Base-by-base conservation (phyloP, 2,888 invertebrate genomes). In the Hermaeophaga mercurialis region DNA sequence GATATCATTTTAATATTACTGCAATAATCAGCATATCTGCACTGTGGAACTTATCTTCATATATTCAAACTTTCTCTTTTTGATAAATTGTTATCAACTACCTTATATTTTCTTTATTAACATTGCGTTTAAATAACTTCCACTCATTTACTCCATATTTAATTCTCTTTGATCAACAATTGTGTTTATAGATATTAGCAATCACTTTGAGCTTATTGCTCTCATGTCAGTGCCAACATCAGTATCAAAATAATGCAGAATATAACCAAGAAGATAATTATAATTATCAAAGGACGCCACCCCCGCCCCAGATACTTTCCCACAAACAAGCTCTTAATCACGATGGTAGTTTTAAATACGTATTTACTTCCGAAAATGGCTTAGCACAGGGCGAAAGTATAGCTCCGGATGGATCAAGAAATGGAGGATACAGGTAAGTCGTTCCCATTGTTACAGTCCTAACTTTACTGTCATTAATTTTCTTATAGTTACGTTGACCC, bases 291-390 rank as follows among this genome's bases (percentile, higher is more conserved):
- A 70, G 69, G 54, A 71, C 69, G 52, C 73, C 69, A 14, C 61
- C 77, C 1, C 79, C 79, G 1, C 77, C 84, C 0, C 77, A 80
- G 57, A 85, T 86, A 22, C 61, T 86, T 31, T 82, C 82, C 39
- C 86, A 86, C 76, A 85, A 84, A 61, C 85, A 86, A 68, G 83
- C 85, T 0, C 72, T 86, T 8, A 81, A 83, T 44, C 82, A 85
- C 64, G 87, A 87, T 66, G 87, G 87, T 1, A 82, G 82, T 2
- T 87, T 88, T 75, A 85, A 85, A 53, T 87, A 83, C 67, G 82
- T 85, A 47, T 88, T 86, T 69, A 84, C 86, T 0, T 85, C 87
- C 0, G 87, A 88, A 75, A 87, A 87, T 67, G 87, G 87, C 0
- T 75, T 86, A 3, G 84, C 85, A 0, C 87, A 86, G 5, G 87